Evolutionary conservation across 2,113 vertebrate species (phyloP).

Genomic region (Paralichthys olivaceus): DNA sequence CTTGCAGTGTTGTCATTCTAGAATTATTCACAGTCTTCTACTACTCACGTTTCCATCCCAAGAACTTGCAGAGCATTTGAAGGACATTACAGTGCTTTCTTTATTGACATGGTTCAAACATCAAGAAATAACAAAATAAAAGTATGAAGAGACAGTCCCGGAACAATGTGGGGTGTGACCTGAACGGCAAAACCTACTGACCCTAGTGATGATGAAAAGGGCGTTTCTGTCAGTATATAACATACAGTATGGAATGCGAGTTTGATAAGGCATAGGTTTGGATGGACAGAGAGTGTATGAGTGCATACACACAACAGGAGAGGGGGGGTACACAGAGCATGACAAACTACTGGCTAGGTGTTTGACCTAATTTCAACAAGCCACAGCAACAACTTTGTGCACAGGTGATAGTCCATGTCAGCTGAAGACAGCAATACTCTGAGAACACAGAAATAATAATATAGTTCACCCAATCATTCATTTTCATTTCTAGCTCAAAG

Average conservation of each 20-base stretch:
- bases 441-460: constrained; percentile 11
- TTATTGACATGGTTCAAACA: constrained; percentile 72
- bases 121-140: constrained; percentile 41
- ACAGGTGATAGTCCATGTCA: constrained; percentile 12
- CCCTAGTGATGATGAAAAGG: background rate
- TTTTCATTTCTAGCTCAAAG: constrained; percentile 14
- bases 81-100: constrained; percentile 47
- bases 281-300: constrained; percentile 21
- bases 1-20: no score
- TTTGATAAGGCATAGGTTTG: constrained; percentile 63
- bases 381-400: constrained; percentile 28
- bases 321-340: background rate
- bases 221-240: constrained; percentile 1
- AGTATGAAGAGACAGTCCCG: constrained; percentile 17
- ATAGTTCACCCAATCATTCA: constrained; percentile 4
- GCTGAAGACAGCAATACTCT: constrained; percentile 13
- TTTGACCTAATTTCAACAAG: constrained; percentile 32
- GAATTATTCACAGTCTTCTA: background rate
- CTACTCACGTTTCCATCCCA: accelerated
- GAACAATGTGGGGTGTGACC: constrained; percentile 30
- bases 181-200: constrained; percentile 19
- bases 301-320: background rate
- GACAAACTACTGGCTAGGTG: background rate
- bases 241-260: constrained; percentile 59
- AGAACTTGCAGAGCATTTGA: background rate